These are phyloP conservation scores for Allophyes oxyacanthae DNA, from an alignment of 2,888 invertebrate genomes.

Conservation along the genomic window DNA sequence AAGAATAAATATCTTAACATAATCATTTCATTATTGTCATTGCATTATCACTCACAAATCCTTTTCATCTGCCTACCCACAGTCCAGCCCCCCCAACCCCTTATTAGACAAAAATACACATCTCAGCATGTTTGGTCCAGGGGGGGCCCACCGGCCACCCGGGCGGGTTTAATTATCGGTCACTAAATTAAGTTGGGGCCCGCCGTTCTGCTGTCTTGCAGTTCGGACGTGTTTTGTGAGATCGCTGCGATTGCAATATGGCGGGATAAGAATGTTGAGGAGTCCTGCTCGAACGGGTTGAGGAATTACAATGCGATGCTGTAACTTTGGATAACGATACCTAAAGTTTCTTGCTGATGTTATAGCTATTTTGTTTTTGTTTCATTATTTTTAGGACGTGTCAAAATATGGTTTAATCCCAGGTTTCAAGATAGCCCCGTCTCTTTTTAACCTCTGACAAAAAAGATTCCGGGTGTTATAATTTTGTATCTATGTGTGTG, in stretches of 20 bases:
- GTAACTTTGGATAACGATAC: too few species aligned
- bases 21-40: neutral
- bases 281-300: slow-evolving; percentile 20
- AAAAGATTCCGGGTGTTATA: too few species aligned
- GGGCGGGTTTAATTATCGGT: slow-evolving; percentile 71
- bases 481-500: too few species aligned
- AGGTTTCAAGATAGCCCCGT: too few species aligned
- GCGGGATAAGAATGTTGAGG: slow-evolving; percentile 51
- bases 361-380: too few species aligned
- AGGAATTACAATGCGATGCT: neutral
- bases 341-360: too few species aligned
- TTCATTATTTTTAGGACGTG: too few species aligned
- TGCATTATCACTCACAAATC: slow-evolving; percentile 28
- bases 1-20: too few species aligned
- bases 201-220: slow-evolving; percentile 66
- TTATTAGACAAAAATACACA: slow-evolving; percentile 78
- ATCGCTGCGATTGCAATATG: slow-evolving; percentile 54
- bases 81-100: slow-evolving; percentile 46
- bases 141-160: slow-evolving; percentile 30
- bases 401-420: too few species aligned
- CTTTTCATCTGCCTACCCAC: neutral
- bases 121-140: slow-evolving; percentile 77
- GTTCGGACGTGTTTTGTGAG: slow-evolving; percentile 67
- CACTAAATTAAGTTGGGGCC: slow-evolving; percentile 72
- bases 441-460: too few species aligned